phyloP scores from a whole-genome alignment of 2,888 invertebrate species.

The Calliphora vomitoria region DNA sequence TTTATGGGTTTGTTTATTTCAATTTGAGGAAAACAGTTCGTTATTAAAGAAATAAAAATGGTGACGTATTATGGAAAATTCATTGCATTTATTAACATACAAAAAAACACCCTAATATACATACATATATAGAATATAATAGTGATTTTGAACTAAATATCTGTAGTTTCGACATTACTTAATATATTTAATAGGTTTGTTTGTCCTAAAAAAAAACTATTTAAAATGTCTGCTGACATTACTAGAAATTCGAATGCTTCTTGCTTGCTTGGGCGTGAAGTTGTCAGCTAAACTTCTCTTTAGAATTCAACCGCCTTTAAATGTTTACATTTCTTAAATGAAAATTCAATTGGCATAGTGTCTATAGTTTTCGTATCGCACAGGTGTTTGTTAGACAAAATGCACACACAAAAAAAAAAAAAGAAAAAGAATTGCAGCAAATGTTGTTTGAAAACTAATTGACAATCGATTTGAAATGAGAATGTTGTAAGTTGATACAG shows the following conservation, averaged over 20 bases:
- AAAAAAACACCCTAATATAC: too few relatives aligned
- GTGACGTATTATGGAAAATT: too few relatives aligned
- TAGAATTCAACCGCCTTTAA: neutral
- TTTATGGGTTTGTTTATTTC: neutral
- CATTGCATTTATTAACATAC: too few relatives aligned
- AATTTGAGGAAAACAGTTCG: neutral
- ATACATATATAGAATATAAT: too few relatives aligned
- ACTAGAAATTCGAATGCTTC: neutral
- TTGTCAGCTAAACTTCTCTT: neutral
- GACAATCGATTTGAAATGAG: neutral
- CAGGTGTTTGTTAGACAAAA: slow-evolving; percentile 1
- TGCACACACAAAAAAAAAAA: neutral
- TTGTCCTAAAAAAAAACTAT: too few relatives aligned
- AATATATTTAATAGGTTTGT: too few relatives aligned
- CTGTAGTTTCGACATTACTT: too few relatives aligned
- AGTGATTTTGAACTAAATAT: too few relatives aligned
- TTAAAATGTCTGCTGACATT: too few relatives aligned
- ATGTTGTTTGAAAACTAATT: neutral
- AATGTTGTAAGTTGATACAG: slow-evolving; percentile 16
- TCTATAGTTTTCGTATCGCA: neutral
- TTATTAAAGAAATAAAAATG: too few relatives aligned
- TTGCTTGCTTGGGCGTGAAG: neutral
- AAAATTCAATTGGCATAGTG: neutral
- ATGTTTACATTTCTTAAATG: neutral
- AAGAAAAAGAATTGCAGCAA: neutral